These are phyloP conservation scores for Acanthornis magna DNA, from an alignment of 2,797 vertebrate genomes.

Conservation along the genomic window DNA sequence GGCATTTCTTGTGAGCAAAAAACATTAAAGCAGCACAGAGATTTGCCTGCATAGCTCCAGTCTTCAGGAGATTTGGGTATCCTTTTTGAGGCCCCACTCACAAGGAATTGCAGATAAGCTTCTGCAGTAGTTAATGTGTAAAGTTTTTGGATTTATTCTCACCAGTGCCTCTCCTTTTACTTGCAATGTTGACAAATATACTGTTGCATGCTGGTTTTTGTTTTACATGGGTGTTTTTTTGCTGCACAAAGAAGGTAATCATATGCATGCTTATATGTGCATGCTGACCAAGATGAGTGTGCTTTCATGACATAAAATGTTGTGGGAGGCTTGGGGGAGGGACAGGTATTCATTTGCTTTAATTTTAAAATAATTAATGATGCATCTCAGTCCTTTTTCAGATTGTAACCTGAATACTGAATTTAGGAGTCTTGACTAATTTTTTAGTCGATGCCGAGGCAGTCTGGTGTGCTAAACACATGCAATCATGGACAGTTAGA, in stretches of 20 bases:
- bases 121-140: conserved; percentile 36
- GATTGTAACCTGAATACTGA: background rate
- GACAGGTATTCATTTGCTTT: rapidly evolving
- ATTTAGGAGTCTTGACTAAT: background rate
- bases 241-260: background rate
- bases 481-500: background rate
- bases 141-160: conserved; percentile 1
- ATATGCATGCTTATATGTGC: background rate
- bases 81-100: conserved; percentile 36
- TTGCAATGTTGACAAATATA: background rate
- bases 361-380: background rate
- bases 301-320: background rate
- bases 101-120: conserved; percentile 42
- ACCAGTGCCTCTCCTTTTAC: background rate
- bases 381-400: background rate
- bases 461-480: background rate
- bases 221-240: background rate
- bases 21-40: conserved; percentile 36
- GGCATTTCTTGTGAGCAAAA: conserved; percentile 46
- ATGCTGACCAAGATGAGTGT: background rate
- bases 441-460: background rate
- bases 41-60: background rate
- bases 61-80: conserved; percentile 49
- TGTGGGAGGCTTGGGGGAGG: rapidly evolving
- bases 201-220: background rate